Conservation (phyloP, 2,797 vertebrate species). For the Graptemys geographica region DNA sequence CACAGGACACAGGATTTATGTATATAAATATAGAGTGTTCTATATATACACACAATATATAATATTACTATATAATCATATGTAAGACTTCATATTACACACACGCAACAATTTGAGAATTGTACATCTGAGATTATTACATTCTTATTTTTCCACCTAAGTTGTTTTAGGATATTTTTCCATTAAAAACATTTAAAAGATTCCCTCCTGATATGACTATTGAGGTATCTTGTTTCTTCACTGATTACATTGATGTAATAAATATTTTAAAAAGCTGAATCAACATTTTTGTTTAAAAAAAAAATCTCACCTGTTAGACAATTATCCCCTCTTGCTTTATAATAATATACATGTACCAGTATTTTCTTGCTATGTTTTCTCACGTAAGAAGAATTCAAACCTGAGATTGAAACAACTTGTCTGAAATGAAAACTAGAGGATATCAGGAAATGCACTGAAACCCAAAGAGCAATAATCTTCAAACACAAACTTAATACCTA, state of each 20-base stretch:
- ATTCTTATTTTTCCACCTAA: background rate
- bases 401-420: background rate
- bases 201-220: background rate
- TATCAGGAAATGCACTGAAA: background rate
- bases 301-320: background rate
- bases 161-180: background rate
- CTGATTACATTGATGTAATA: rapidly evolving
- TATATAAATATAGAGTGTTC: background rate
- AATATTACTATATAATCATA: background rate
- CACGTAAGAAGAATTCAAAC: background rate
- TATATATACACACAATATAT: background rate
- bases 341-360: background rate
- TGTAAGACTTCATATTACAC: background rate
- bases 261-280: background rate
- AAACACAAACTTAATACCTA: rapidly evolving
- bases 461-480: background rate
- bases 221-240: background rate
- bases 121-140: background rate
- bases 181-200: background rate
- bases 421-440: rapidly evolving
- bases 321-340: background rate
- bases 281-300: background rate
- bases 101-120: background rate
- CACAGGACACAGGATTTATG: background rate
- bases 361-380: background rate